Percentiles rank a stretch among this genome's conserved stretches.
These are phyloP conservation scores for Dasysyrphus tricinctus DNA, from an alignment of 2,888 invertebrate species.

Conservation along the genomic window DNA sequence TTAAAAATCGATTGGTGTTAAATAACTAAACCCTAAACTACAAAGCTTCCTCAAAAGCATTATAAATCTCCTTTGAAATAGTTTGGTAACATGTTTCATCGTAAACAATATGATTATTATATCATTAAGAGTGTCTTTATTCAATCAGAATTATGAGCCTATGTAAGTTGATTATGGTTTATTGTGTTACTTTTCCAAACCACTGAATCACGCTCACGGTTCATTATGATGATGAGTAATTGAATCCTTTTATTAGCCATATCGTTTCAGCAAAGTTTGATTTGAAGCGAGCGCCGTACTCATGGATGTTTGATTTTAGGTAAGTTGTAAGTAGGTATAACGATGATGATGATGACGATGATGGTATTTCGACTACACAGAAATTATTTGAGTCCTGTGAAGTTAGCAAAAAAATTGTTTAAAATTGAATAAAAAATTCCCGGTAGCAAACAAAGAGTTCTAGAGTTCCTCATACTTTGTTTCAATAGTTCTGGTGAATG, in stretches of 20 bases:
- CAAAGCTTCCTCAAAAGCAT: too few relatives aligned
- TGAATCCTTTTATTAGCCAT: not conserved
- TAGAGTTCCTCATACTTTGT: too few relatives aligned
- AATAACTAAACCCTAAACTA: too few relatives aligned
- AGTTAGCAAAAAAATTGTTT: too few relatives aligned
- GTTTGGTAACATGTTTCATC: not conserved
- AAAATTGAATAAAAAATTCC: too few relatives aligned
- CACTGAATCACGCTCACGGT: not conserved
- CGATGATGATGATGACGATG: not conserved
- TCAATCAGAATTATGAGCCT: conserved; percentile 5
- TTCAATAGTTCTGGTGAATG: too few relatives aligned
- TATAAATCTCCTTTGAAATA: not conserved
- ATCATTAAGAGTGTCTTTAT: not conserved
- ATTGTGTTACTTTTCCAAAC: not conserved
- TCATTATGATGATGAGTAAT: not conserved
- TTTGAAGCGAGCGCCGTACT: not conserved
- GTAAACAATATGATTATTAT: not conserved
- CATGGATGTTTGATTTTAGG: not conserved
- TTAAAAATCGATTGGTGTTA: too few relatives aligned
- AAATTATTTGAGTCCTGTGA: too few relatives aligned
- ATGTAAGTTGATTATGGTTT: not conserved
- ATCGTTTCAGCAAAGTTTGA: not conserved
- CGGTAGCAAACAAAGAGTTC: too few relatives aligned
- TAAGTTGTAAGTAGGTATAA: not conserved
- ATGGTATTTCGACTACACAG: not conserved